Percentiles rank a stretch among this genome's conserved stretches.
phyloP scores from a whole-genome alignment of 2,888 invertebrate species.

The Amaurobius ferox region DNA sequence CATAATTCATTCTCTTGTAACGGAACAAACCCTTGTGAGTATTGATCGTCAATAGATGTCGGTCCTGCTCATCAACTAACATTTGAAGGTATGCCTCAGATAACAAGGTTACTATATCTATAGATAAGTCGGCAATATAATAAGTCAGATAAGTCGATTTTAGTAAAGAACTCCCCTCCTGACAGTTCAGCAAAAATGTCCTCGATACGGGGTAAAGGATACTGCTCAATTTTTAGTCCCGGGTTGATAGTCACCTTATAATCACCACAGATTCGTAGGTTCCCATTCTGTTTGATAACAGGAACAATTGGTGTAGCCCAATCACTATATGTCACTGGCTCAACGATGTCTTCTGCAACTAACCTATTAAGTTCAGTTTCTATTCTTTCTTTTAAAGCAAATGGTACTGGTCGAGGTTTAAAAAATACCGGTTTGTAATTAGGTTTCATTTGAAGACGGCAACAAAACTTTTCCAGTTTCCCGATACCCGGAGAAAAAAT shows the following conservation, averaged over 20 bases:
- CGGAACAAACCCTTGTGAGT: conserved; percentile 76
- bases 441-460: conserved; percentile 45
- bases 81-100: conserved; percentile 77
- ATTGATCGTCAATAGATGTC: conserved; percentile 76
- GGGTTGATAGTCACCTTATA: conserved; percentile 75
- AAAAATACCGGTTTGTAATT: conserved; percentile 48
- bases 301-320: conserved; percentile 44
- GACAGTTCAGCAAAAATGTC: conserved; percentile 75
- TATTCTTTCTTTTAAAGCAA: too few relatives aligned
- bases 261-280: conserved; percentile 75
- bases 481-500: conserved; percentile 39
- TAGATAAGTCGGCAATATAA: too few relatives aligned
- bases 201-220: conserved; percentile 75
- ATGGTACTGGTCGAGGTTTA: conserved; percentile 43
- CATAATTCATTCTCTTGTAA: conserved; percentile 76
- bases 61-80: conserved; percentile 75
- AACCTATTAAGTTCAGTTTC: conserved; percentile 75
- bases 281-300: conserved; percentile 37
- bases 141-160: conserved; percentile 75
- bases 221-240: conserved; percentile 75
- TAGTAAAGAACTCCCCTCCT: conserved; percentile 74
- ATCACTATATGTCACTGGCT: conserved; percentile 67
- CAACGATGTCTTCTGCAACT: conserved; percentile 51
- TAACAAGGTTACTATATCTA: too few relatives aligned
- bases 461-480: conserved; percentile 45